Percentiles rank a stretch among this genome's conserved stretches.
Evolutionary conservation across 2,797 vertebrate species (phyloP).

Genomic region (Apogon talboti): DNA sequence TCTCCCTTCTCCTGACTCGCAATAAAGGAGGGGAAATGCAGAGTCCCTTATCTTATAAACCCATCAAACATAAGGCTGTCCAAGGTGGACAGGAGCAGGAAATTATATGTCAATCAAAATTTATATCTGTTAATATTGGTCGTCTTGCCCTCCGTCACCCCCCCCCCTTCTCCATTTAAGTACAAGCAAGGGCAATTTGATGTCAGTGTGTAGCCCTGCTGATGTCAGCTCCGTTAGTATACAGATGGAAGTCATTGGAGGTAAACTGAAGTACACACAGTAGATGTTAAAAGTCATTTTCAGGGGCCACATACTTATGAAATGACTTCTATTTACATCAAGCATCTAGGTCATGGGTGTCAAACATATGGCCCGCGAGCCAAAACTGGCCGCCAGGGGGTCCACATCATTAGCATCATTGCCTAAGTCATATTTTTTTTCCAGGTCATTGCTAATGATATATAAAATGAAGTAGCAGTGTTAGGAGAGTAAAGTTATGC

Average conservation of each 20-base stretch:
- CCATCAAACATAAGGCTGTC: constrained; percentile 77
- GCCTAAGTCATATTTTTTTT: too few relatives aligned
- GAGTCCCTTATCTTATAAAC: constrained; percentile 78
- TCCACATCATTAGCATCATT: too few relatives aligned
- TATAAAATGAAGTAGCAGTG: too few relatives aligned
- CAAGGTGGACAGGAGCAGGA: constrained; percentile 72
- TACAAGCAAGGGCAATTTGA: constrained; percentile 70
- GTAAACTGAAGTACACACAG: background rate
- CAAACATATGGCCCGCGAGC: too few relatives aligned
- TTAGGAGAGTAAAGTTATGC: too few relatives aligned
- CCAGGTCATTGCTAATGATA: too few relatives aligned
- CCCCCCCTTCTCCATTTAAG: constrained; percentile 11
- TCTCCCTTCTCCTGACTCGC: constrained; percentile 49
- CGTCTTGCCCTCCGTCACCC: constrained; percentile 43
- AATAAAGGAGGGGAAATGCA: constrained; percentile 50
- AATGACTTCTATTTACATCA: too few relatives aligned
- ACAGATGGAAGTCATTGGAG: constrained; percentile 21
- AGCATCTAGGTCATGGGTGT: too few relatives aligned
- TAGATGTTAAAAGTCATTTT: too few relatives aligned
- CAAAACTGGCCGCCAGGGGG: too few relatives aligned
- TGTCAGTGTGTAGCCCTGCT: constrained; percentile 49
- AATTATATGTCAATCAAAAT: constrained; percentile 84
- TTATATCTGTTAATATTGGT: constrained; percentile 76
- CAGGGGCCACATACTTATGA: too few relatives aligned
- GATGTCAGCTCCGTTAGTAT: constrained; percentile 48